Evolutionary conservation across 2,888 invertebrate species (phyloP).

Genomic region (Gastracanthus pulcherrimus): DNA sequence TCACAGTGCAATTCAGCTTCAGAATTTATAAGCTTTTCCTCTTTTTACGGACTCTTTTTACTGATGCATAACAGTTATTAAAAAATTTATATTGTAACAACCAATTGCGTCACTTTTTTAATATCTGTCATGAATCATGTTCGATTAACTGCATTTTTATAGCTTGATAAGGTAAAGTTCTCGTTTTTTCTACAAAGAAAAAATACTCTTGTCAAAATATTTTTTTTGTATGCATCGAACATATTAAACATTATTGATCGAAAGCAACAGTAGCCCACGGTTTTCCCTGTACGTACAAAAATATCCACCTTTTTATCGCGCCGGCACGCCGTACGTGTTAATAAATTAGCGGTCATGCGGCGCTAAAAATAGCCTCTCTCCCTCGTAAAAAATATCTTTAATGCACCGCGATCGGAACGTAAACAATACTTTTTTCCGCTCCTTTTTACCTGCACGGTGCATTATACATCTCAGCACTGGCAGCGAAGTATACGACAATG

Average conservation of each 20-base stretch:
- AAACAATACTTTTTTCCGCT: neutral
- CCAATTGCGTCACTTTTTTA: neutral
- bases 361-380: neutral
- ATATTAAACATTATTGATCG: no score
- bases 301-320: neutral
- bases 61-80: no score
- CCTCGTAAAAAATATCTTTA: neutral
- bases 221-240: no score
- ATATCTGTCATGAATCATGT: neutral
- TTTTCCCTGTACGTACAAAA: neutral
- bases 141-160: neutral
- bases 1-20: no score
- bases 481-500: neutral
- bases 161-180: no score
- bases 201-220: no score
- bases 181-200: no score
- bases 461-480: no score
- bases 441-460: neutral
- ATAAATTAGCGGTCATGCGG: slow-evolving; percentile 15
- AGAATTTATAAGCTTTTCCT: no score
- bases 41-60: no score
- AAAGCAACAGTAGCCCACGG: no score
- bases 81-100: neutral
- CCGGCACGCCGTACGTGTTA: no score
- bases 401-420: slow-evolving; percentile 8